Evolutionary conservation across 2,797 vertebrate genomes (phyloP), one percentile per base, ranked within the genome.

Genomic region (Sebastes kiyomatsui): DNA sequence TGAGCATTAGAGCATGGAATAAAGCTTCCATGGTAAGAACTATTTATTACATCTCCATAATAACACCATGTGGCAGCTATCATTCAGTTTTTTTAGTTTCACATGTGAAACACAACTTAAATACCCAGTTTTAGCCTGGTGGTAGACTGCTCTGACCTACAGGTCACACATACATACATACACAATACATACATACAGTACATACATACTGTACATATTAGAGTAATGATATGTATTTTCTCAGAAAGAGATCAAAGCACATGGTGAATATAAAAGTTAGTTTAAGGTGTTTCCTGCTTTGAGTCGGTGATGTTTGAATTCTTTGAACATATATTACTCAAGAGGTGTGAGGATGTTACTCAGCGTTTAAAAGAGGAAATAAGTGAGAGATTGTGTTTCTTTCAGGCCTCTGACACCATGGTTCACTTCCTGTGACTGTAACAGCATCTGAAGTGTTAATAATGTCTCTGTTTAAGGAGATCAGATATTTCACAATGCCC

Each of bases 341-440:
- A 67, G n/a, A 20, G 18, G 5, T 1, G 30, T 18, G 33, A 67
- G 28, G 67, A 72, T 22, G 38, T 87, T 72, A 5, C 74, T 67
- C 56, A 73, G 1, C 9, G 3, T 20, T 9, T 27, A 8, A 67
- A 78, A 84, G 54, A 70, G 77, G 79, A 87, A 84, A 28, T 22
- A 2, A 46, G 56, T 12, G 13, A 65, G 58, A 20, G 46, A 58
- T 2, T 16, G 4, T 6, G 3, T 42, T 30, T 46, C 6, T 55
- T 1, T 2, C 2, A 9, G 4, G 0, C 30, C 9, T 64, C 22
- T 28, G 6, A 64, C 67, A 5, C 16, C 42, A 2, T 58, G 5
- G n/a, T 38, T 27, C 12, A 33, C 13, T 14, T 67, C 14, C 11
- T 20, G 7, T 10, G 1, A 28, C 4, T 25, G 2, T 12, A 12